Conservation (phyloP, 2,113 vertebrate species). For the Helogale parvula region DNA sequence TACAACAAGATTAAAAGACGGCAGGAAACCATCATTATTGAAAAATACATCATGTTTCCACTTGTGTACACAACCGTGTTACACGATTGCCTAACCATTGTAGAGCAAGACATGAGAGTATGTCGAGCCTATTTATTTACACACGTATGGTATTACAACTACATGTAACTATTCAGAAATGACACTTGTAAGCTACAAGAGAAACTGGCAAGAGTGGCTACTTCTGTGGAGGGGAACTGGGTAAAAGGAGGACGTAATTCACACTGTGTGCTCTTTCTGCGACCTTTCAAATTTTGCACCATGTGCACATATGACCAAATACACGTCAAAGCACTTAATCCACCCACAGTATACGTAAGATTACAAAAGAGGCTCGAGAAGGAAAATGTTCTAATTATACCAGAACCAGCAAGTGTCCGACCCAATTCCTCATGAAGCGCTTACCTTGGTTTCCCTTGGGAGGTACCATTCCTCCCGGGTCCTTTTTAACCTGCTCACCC, state of each 20-base stretch:
- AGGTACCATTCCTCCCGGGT: background rate
- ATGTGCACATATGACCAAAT: background rate
- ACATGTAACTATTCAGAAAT: background rate
- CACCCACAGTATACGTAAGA: background rate
- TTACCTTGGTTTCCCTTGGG: background rate
- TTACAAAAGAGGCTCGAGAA: conserved; percentile 11
- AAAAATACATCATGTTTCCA: background rate
- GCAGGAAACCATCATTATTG: background rate
- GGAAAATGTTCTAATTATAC: background rate
- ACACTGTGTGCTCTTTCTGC: background rate
- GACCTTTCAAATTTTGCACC: background rate
- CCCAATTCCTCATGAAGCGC: background rate
- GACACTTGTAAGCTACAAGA: background rate
- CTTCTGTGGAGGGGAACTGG: background rate
- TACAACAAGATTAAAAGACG: background rate
- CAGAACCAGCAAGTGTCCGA: background rate
- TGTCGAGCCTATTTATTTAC: background rate
- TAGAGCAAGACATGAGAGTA: background rate
- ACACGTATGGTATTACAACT: background rate
- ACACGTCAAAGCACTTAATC: background rate
- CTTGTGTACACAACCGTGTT: background rate
- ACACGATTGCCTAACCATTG: background rate
- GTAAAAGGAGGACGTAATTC: background rate
- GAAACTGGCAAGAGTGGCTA: background rate
- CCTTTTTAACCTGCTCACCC: no score